Conservation (phyloP, 1,140 invertebrate species). For the Pogonus chalceus region DNA sequence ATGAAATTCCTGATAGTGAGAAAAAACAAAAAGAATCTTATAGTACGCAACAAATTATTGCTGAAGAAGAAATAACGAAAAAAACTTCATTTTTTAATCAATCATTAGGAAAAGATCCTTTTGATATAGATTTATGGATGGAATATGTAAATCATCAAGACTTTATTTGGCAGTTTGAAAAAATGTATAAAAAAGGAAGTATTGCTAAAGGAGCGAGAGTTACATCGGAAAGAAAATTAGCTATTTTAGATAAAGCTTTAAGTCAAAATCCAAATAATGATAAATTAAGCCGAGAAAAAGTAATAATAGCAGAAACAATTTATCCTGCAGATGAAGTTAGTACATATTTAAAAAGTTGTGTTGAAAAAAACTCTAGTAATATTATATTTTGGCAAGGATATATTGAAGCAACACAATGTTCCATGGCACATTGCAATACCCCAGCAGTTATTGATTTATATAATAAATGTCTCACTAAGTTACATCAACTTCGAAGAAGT, state of each 20-base stretch:
- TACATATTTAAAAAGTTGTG: conserved; percentile 24
- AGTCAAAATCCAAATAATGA: conserved; percentile 38
- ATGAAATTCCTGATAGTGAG: conserved; percentile 14
- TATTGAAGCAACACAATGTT: conserved; percentile 45
- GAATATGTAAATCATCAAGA: conserved; percentile 49
- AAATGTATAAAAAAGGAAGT: conserved; percentile 32
- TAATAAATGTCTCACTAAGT: conserved; percentile 41
- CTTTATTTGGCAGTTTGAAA: conserved; percentile 34
- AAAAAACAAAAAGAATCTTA: conserved; percentile 17
- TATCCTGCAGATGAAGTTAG: conserved; percentile 47
- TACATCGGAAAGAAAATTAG: conserved; percentile 42
- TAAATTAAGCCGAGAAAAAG: conserved; percentile 38
- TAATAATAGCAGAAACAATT: conserved; percentile 38
- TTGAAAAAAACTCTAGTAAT: conserved; percentile 43
- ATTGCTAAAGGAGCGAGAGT: conserved; percentile 34
- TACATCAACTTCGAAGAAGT: conserved; percentile 37
- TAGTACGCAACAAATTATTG: conserved; percentile 20
- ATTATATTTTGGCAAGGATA: conserved; percentile 47
- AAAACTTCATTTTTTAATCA: conserved; percentile 43
- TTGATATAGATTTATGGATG: conserved; percentile 43
- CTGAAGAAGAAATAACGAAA: conserved; percentile 37
- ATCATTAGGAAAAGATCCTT: conserved; percentile 37
- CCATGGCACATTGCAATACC: conserved; percentile 48
- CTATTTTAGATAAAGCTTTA: conserved; percentile 46
- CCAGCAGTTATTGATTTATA: conserved; percentile 45